Base-by-base conservation (phyloP, 2,888 invertebrate species). In the Strigamia crassipes region DNA sequence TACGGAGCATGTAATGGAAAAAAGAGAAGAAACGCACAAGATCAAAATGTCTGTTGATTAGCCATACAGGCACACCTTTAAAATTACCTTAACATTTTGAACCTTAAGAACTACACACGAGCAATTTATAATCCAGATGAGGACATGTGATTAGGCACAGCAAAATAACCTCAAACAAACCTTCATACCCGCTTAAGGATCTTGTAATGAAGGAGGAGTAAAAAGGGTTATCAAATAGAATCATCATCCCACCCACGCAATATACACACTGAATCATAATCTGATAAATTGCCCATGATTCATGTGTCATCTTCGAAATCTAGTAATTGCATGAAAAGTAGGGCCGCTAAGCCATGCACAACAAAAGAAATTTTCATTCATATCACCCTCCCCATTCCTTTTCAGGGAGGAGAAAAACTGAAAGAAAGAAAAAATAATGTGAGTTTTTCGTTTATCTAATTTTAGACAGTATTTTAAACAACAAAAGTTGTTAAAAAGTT, bases 191-290 rank as follows among this genome's bases (percentile, higher is more conserved):
- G 56, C 56, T 56, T 56, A 56, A 56, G 56, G 56, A 56, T 56
- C 56, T 56, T 56, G 56, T 56, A 56, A 18, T 56, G 56, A 56
- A 56, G 21, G 56, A 56, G 56, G 56, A 56, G 56, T 56, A 56
- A n/a, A 56, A 56, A 56, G 56, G 56, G 56, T 56, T 56, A 56
- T 56, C 56, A 18, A 56, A 56, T 18, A 56, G 18, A 56, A 56
- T n/a, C 56, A 56, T 56, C 56, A 56, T 56, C 56, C 56, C 56
- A 56, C 56, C 56, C 56, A 56, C 56, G 56, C 56, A 56, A 56
- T 56, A 18, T 1, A 56, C 56, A 4, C 18, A 56, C 8, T 21
- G 21, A 21, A 56, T 56, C 46, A 46, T 46, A 46, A 46, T 46
- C 46, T 46, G 46, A 46, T 46, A 46, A 46, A 46, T 56, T 56